These are phyloP conservation scores for Ceratitis capitata DNA, from an alignment of 1,140 invertebrate species.

Conservation along the genomic window DNA sequence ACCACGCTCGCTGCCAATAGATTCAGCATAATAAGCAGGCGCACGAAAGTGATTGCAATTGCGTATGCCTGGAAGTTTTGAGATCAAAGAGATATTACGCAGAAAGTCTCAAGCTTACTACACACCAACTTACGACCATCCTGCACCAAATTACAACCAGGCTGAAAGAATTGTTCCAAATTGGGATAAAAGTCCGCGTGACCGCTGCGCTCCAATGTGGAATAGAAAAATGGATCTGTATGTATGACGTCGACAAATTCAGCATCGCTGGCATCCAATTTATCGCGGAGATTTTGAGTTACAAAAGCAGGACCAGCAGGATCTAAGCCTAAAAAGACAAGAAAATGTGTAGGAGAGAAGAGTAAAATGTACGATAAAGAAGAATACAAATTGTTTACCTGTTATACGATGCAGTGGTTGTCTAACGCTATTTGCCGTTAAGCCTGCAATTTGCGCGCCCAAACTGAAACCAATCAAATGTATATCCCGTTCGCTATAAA, in stretches of 20 bases:
- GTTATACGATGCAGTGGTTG: constrained; percentile 55
- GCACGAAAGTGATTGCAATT: constrained; percentile 69
- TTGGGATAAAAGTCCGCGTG: constrained; percentile 87
- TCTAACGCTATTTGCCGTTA: constrained; percentile 68
- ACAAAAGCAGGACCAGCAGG: constrained; percentile 59
- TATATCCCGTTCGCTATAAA: constrained; percentile 67
- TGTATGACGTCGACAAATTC: constrained; percentile 83
- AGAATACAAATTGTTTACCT: constrained; percentile 42
- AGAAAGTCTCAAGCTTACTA: not conserved
- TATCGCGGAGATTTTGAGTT: constrained; percentile 44
- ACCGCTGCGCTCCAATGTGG: constrained; percentile 71
- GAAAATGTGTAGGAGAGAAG: not conserved
- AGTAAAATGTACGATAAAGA: no score
- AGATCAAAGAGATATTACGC: constrained; percentile 42
- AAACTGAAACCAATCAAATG: constrained; percentile 89
- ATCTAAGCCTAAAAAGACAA: constrained; percentile 51
- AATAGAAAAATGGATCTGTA: constrained; percentile 74
- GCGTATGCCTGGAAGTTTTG: constrained; percentile 44
- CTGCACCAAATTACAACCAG: constrained; percentile 72
- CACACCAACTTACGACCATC: constrained; percentile 45
- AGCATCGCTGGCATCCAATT: constrained; percentile 70
- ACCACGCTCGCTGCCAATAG: constrained; percentile 61
- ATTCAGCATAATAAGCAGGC: constrained; percentile 69
- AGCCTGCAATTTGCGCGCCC: constrained; percentile 90
- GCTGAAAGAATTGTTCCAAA: constrained; percentile 75